phyloP scores from a whole-genome alignment of 2,797 vertebrate species.

The Sus cebifrons region DNA sequence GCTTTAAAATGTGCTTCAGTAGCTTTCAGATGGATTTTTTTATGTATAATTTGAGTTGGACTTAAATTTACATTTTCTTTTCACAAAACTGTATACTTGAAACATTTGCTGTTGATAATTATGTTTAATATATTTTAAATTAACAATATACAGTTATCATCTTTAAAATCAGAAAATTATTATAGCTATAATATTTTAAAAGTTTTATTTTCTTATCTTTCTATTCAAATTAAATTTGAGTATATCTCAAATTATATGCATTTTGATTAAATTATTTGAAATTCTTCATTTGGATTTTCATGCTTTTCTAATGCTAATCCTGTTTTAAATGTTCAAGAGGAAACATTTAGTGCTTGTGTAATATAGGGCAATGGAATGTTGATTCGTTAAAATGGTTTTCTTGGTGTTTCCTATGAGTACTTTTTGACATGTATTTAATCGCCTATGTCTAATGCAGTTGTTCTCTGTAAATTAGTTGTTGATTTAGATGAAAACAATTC shows the following conservation, averaged over 20 bases:
- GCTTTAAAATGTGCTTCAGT: constrained; percentile 23
- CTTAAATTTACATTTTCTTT: constrained; percentile 58
- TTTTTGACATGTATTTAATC: constrained; percentile 18
- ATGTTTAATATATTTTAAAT: neutral
- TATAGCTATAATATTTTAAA: constrained; percentile 26
- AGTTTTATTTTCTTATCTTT: neutral
- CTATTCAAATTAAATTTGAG: constrained; percentile 4
- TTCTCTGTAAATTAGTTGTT: constrained; percentile 19
- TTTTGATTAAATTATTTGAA: constrained; percentile 35
- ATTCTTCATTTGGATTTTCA: constrained; percentile 26
- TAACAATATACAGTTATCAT: neutral
- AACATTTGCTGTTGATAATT: constrained; percentile 20
- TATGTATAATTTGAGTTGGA: neutral
- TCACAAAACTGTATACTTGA: neutral
- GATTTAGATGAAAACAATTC: constrained; percentile 86
- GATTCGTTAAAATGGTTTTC: constrained; percentile 7
- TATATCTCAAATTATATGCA: constrained; percentile 24
- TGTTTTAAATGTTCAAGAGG: constrained; percentile 8
- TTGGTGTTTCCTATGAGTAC: neutral
- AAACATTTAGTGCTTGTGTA: constrained; percentile 27
- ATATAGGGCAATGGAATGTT: constrained; percentile 22
- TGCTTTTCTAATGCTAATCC: neutral
- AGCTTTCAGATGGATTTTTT: neutral
- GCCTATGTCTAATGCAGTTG: neutral
- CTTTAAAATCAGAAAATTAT: constrained; percentile 25